A percentile compares a stretch with the other conserved stretches of the same genome.
Evolutionary conservation across 2,113 vertebrate species (phyloP).

Genomic region (Gavialis gangeticus): DNA sequence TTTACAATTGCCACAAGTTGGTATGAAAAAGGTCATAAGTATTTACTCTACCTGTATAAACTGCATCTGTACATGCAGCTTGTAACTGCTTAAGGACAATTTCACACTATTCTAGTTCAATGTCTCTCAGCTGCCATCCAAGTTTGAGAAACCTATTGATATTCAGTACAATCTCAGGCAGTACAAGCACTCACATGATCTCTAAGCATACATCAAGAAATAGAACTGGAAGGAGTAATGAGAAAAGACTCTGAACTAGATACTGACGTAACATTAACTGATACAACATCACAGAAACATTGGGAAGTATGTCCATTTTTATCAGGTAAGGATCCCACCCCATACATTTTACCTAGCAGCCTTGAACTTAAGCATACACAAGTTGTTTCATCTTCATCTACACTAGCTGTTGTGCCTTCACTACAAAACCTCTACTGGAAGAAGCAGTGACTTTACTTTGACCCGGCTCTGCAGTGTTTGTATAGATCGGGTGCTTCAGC

Average conservation of each 20-base stretch:
- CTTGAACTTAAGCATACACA: not conserved
- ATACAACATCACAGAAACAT: not conserved
- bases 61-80: conserved; percentile 36
- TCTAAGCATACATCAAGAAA: conserved; percentile 18
- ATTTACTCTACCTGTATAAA: conserved; percentile 55
- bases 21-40: conserved; percentile 44
- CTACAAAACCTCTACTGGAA: too few relatives aligned
- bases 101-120: conserved; percentile 50
- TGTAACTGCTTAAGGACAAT: conserved; percentile 37
- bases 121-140: conserved; percentile 29
- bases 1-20: conserved; percentile 56
- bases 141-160: conserved; percentile 62
- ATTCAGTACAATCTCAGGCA: conserved; percentile 53
- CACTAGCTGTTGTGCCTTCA: not conserved
- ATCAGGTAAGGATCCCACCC: conserved; percentile 9
- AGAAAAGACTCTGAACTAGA: not conserved
- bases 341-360: not conserved
- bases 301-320: not conserved
- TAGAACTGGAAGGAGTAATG: not conserved
- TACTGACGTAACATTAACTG: not conserved
- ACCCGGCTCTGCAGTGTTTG: too few relatives aligned
- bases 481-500: too few relatives aligned
- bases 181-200: not conserved
- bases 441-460: too few relatives aligned
- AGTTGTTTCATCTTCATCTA: not conserved